phyloP scores from a whole-genome alignment of 2,888 invertebrate species.

The Apamea anceps region DNA sequence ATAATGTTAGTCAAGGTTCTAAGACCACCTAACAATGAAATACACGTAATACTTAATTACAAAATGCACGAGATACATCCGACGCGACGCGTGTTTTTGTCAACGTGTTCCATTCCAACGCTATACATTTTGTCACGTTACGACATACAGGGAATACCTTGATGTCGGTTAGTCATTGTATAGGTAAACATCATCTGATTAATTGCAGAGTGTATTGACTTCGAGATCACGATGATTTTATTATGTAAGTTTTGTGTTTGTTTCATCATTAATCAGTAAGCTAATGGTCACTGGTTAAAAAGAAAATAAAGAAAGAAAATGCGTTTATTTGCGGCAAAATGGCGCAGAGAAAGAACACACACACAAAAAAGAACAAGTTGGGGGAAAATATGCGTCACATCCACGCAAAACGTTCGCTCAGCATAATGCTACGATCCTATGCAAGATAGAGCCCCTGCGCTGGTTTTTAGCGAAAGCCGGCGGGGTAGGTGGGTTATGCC shows the following conservation, averaged over 20 bases:
- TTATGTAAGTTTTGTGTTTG: background rate
- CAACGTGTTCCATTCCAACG: constrained; percentile 32
- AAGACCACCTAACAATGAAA: background rate
- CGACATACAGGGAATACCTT: constrained; percentile 48
- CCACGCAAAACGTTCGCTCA: too few relatives aligned
- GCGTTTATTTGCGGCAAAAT: too few relatives aligned
- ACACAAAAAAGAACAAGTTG: background rate
- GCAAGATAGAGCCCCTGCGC: too few relatives aligned
- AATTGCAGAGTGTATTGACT: constrained; percentile 18
- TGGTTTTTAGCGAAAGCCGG: too few relatives aligned
- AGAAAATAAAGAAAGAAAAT: background rate
- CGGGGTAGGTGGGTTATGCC: too few relatives aligned
- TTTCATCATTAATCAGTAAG: constrained; percentile 24
- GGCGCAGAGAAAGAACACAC: too few relatives aligned
- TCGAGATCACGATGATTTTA: constrained; percentile 13
- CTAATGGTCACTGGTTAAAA: background rate
- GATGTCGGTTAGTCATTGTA: constrained; percentile 15
- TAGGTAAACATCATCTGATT: constrained; percentile 7
- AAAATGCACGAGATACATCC: background rate
- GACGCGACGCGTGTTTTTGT: constrained; percentile 9
- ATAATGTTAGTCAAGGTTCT: background rate
- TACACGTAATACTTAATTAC: background rate
- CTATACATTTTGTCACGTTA: background rate
- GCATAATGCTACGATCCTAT: too few relatives aligned
- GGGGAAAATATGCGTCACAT: too few relatives aligned